Evolutionary conservation across 2,888 invertebrate genomes (phyloP).

Genomic region (Netelia fuscicornis): DNA sequence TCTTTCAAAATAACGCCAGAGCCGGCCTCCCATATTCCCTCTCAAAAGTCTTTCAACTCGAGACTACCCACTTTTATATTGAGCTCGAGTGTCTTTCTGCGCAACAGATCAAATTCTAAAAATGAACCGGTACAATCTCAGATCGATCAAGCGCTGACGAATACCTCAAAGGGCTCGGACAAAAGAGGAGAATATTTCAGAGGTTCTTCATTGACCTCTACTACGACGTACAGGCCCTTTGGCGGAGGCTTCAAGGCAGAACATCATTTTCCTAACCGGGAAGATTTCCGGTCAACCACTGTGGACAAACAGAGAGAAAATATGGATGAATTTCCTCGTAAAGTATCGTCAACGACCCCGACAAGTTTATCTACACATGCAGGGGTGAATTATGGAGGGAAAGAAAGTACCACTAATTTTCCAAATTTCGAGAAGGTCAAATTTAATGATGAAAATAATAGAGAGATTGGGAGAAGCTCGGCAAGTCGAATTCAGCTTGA

Average conservation of each 20-base stretch:
- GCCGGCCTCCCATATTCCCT: conserved; percentile 17
- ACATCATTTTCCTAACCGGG: conserved; percentile 9
- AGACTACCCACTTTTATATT: conserved; percentile 71
- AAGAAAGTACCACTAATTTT: conserved; percentile 9
- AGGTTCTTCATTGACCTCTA: background rate
- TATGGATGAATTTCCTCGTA: background rate
- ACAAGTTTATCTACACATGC: conserved; percentile 20
- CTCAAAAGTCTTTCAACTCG: conserved; percentile 14
- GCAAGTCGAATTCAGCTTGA: conserved; percentile 7
- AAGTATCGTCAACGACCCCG: conserved; percentile 5
- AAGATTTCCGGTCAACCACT: conserved; percentile 37
- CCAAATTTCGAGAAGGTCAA: conserved; percentile 19
- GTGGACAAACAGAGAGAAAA: background rate
- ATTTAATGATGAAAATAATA: conserved; percentile 13
- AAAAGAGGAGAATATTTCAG: background rate
- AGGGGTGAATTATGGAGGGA: conserved; percentile 1
- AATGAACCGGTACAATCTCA: conserved; percentile 7
- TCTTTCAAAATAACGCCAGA: conserved; percentile 60
- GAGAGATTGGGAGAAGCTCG: background rate
- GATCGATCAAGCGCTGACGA: conserved; percentile 16
- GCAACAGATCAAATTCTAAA: conserved; percentile 47
- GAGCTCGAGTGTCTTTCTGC: conserved; percentile 71
- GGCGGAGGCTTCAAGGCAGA: conserved; percentile 42
- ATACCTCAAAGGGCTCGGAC: conserved; percentile 17
- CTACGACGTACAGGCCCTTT: conserved; percentile 42